Conservation (phyloP, 2,113 vertebrate genomes). For the Thalassoma bifasciatum region DNA sequence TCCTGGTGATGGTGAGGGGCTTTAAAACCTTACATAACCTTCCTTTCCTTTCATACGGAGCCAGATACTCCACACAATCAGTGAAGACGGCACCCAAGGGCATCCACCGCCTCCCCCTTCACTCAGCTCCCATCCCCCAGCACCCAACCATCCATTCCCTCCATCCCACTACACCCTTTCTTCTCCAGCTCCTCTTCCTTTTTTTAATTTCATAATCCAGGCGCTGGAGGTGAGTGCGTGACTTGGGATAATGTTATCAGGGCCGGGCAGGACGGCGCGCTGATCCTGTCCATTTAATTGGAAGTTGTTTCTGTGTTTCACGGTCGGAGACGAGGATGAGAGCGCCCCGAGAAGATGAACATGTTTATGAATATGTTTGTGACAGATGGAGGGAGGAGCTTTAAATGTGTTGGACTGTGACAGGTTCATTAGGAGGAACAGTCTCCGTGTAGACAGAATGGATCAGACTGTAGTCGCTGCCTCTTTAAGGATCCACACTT, state of each 20-base stretch:
- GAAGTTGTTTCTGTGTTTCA: slow-evolving; percentile 63
- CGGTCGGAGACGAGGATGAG: slow-evolving; percentile 19
- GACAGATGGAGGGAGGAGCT: not conserved
- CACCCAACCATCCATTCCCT: slow-evolving; percentile 25
- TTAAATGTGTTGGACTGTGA: slow-evolving; percentile 18
- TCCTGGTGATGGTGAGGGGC: slow-evolving; percentile 31
- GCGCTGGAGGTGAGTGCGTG: slow-evolving; percentile 53
- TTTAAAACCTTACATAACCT: slow-evolving; percentile 68
- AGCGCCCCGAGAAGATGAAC: slow-evolving; percentile 4
- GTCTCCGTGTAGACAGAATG: too few species aligned
- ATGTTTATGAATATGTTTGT: slow-evolving; percentile 7
- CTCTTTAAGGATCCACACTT: too few species aligned
- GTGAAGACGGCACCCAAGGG: slow-evolving; percentile 42
- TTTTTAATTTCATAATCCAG: slow-evolving; percentile 67
- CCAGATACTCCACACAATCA: slow-evolving; percentile 45
- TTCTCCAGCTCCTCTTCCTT: slow-evolving; percentile 26
- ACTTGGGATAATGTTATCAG: slow-evolving; percentile 71
- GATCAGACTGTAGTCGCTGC: too few species aligned
- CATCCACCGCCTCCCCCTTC: not conserved
- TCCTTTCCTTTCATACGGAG: slow-evolving; percentile 36
- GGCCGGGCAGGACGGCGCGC: slow-evolving; percentile 45
- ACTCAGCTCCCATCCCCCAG: slow-evolving; percentile 14
- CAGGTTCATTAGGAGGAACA: slow-evolving; percentile 12
- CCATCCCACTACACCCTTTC: slow-evolving; percentile 38
- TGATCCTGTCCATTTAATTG: slow-evolving; percentile 68